phyloP scores from a whole-genome alignment of 2,888 invertebrate genomes.

The Sarcophaga carnaria region DNA sequence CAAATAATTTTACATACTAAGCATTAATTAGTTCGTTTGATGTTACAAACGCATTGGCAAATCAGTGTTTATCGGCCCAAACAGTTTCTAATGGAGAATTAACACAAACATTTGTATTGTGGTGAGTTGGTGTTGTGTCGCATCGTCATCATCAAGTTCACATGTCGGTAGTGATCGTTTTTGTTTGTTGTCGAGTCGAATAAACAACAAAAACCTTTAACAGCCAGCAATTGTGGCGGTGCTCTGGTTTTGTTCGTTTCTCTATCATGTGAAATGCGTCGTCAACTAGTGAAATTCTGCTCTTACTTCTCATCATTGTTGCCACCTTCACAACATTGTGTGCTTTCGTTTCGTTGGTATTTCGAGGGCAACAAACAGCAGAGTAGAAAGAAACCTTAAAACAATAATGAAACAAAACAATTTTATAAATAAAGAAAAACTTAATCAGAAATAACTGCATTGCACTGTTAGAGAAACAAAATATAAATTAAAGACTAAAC shows the following conservation, averaged over 20 bases:
- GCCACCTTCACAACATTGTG: neutral
- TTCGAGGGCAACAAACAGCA: too few relatives aligned
- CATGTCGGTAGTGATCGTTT: conserved; percentile 50
- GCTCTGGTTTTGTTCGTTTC: conserved; percentile 54
- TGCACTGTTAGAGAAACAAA: too few relatives aligned
- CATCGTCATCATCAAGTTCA: conserved; percentile 53
- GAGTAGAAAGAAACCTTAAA: too few relatives aligned
- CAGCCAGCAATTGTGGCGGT: conserved; percentile 21
- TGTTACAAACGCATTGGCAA: conserved; percentile 1
- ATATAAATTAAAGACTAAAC: too few relatives aligned
- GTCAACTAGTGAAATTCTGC: neutral
- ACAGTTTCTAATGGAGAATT: neutral
- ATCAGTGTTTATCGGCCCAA: neutral
- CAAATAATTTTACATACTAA: too few relatives aligned
- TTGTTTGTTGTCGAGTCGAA: conserved; percentile 28
- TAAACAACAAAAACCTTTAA: conserved; percentile 58
- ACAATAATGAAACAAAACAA: too few relatives aligned
- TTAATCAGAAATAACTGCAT: too few relatives aligned
- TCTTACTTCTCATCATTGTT: neutral
- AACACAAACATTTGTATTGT: conserved; percentile 10
- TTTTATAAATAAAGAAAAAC: too few relatives aligned
- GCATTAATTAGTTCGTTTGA: neutral
- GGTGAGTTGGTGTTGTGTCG: conserved; percentile 47
- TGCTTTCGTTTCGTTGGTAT: conserved; percentile 25
- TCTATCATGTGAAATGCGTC: conserved; percentile 39